Conservation (phyloP, 2,888 invertebrate genomes). For the Eucriotettix oculatus region DNA sequence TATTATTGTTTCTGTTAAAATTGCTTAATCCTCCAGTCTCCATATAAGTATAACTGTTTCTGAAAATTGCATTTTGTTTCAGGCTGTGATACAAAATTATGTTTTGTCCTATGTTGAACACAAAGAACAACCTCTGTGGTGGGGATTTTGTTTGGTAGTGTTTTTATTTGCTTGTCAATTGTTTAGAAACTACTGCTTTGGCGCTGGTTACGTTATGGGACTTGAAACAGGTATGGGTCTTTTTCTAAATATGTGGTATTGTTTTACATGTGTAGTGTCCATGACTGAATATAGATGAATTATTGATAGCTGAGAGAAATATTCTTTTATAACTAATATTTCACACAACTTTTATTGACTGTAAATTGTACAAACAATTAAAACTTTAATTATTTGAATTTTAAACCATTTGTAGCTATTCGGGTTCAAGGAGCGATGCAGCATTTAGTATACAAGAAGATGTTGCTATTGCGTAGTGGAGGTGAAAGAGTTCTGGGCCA, state of each 20-base stretch:
- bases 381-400: too few relatives aligned
- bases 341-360: too few relatives aligned
- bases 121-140: slow-evolving; percentile 10
- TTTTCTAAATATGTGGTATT: too few relatives aligned
- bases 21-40: neutral
- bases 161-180: slow-evolving; percentile 8
- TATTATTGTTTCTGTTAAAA: neutral
- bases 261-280: too few relatives aligned
- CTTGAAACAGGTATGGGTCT: slow-evolving; percentile 8
- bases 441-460: slow-evolving; percentile 11
- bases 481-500: slow-evolving; percentile 12
- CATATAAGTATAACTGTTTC: too few relatives aligned
- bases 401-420: slow-evolving; percentile 1
- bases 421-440: slow-evolving; percentile 12
- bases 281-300: too few relatives aligned
- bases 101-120: slow-evolving; percentile 15
- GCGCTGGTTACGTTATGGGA: slow-evolving; percentile 11
- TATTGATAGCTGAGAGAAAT: too few relatives aligned
- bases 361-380: too few relatives aligned
- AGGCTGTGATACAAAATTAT: slow-evolving; percentile 15
- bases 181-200: slow-evolving; percentile 12
- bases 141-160: slow-evolving; percentile 9
- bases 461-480: slow-evolving; percentile 10
- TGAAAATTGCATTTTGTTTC: neutral
- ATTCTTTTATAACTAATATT: too few relatives aligned